Base-by-base conservation (phyloP, 1,140 invertebrate genomes). In the Hypothenemus hampei region DNA sequence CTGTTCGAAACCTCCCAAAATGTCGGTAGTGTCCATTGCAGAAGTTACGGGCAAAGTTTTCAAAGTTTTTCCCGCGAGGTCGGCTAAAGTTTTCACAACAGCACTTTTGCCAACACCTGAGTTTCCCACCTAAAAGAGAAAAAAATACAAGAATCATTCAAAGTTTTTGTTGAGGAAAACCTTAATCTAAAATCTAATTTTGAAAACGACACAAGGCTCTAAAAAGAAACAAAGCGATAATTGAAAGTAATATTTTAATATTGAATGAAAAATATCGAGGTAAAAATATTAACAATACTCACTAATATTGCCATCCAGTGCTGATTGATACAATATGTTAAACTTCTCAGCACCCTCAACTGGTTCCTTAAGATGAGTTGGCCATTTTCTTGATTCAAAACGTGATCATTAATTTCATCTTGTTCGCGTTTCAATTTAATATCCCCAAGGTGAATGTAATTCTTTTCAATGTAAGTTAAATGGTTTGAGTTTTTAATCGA, bases 1-100 rank as follows among this genome's bases (percentile, higher is more conserved):
- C 80, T 98, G 95, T 80, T 98, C 93, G 72, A 96, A 98, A 29
- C 92, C 91, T 41, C 95, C 95, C 4, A 98, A 77, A 36, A 98
- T 81, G 70, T 98, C 95, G 0, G 87, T 91, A 0, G 94, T 95
- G 67, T 98, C 95, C 83, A 94, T 97, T 31, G 90, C 84, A 24
- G 91, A 88, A 68, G 91, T 96, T 11, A 97, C 84, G n/a, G 85
- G 79, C 47, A 98, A 73, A 1, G 87, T 83, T 61, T 83, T 78
- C 2, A 98, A 74, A 44, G 82, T 76, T 57, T 83, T 79, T 1
- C 89, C 90, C 1, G 80, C 78, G 3, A 97, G 66, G 58, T 81
- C 76, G 0, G 93, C 82, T 19, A 97, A 70, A 15, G 87, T 75
- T 68, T 85, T 82, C 16, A 97, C 82, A 1, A 90, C 65, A 58